Base-by-base conservation (phyloP, 2,797 vertebrate species). In the Poeciliopsis infans region DNA sequence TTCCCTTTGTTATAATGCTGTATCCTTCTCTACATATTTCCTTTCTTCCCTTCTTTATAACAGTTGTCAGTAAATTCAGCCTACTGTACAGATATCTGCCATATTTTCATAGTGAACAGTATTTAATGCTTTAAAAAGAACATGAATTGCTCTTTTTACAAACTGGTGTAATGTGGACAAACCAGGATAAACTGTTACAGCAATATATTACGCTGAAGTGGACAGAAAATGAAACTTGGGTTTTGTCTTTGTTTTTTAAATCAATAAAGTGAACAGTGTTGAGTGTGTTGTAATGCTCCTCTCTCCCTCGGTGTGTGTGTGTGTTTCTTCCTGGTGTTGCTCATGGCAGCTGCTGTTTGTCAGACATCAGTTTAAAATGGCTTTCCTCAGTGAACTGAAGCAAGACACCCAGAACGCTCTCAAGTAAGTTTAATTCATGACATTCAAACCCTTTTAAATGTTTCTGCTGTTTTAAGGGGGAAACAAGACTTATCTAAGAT, bases 281-380 rank as follows among this genome's bases (percentile, higher is more conserved):
- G 4, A 15, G n/a, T 61, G n/a, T 61, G 31, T 39, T 20, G 20
- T 66, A 61, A 33, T 31, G 36, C 25, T 55, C 53, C 53, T 16
- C 53, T 55, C 53, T n/a, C 25, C 7, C 18, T 2, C 6, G 6
- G 39, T 41, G 18, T 51, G 49, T 49, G 46, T 68, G 72, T 46
- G 11, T 57, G 23, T 55, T 31, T 18, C 46, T n/a, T 5, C 31
- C 23, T 10, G 18, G 23, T 72, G 20, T 43, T 82, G 41, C 23
- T 82, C 3, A 85, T 85, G 47, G 4, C 82, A 99, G 98, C 96
- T 99, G 93, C 95, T 99, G 83, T 99, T 99, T 95, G 98, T 99
- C 85, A 96, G 98, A 87, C 98, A 99, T 93, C 98, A 99, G 94
- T 99, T 99, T 93, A 99, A 99, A 94, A 99, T 98, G 23, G 98